phyloP scores from a whole-genome alignment of 2,888 invertebrate species.

The Xanthia togata region DNA sequence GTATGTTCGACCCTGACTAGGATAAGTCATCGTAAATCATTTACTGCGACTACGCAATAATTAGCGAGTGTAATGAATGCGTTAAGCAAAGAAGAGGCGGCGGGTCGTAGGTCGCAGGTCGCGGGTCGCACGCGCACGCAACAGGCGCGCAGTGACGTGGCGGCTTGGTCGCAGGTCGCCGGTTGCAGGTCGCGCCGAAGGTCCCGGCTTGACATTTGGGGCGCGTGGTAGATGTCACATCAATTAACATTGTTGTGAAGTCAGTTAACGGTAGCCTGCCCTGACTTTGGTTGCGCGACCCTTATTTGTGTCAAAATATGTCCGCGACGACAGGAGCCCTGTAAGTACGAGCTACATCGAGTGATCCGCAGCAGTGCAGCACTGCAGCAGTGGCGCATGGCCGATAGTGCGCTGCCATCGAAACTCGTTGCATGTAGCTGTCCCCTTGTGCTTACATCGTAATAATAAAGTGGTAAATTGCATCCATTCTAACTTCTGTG shows the following conservation, averaged over 20 bases:
- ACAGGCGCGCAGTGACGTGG: neutral
- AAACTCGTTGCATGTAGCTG: neutral
- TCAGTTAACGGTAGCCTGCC: neutral
- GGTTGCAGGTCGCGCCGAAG: constrained; percentile 20
- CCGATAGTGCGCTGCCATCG: neutral
- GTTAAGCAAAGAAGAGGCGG: constrained; percentile 15
- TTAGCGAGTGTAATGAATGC: constrained; percentile 56
- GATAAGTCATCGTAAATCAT: constrained; percentile 45
- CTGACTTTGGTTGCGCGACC: neutral
- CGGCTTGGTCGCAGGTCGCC: neutral
- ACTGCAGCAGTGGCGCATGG: neutral
- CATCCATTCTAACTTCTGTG: neutral
- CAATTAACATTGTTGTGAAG: constrained; percentile 41
- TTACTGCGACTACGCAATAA: constrained; percentile 48
- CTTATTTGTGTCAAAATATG: neutral
- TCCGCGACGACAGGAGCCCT: neutral
- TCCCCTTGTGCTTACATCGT: neutral
- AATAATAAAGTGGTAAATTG: neutral
- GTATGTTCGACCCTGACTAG: constrained; percentile 49
- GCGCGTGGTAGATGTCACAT: constrained; percentile 31
- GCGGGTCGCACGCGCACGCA: constrained; percentile 23
- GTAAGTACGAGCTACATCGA: neutral
- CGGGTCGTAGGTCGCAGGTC: constrained; percentile 40
- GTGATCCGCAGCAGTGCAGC: neutral
- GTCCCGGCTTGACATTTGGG: constrained; percentile 6